Evolutionary conservation across 2,113 vertebrate species (phyloP), one percentile per base, ranked within the genome.

Genomic region (Microtus ochrogaster): DNA sequence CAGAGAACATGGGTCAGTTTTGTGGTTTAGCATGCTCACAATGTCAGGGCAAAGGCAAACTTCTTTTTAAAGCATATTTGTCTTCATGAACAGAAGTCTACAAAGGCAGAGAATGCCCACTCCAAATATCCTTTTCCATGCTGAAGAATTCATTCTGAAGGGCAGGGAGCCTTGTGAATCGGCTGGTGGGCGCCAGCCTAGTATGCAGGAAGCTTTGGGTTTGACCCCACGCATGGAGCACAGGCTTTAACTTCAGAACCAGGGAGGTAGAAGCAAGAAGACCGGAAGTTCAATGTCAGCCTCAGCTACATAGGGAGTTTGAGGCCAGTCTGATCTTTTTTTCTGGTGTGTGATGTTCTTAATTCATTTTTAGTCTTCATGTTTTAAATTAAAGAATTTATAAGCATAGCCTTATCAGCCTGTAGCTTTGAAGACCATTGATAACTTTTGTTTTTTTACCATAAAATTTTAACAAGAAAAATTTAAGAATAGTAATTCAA

Each of bases 341-440:
- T 77, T 72, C 44, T 49, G 19, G 2, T 81, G 22, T 26, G 7
- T 2, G 49, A 16, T 72, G 2, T 49, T 78, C 85, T 85, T 12
- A 66, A 44, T 74, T 81, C 58, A 85, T 52, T 91, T 82, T 85
- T 77, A 82, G 55, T 65, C 22, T 76, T 89, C 65, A 66, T 52
- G 78, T 94, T 89, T 89, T 49, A 66, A 88, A 90, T 83, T 78
- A 92, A 77, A 49, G 17, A 30, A 39, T 83, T 68, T 92, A 79
- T 65, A 87, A 13, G 39, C 47, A 58, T 55, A 49, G 8, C 12
- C 39, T 74, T 87, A 78, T 84, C n/a, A 47, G n/a, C 79, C 9
- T 47, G 49, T 16, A 30, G 21, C 47, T 90, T 88, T 96, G 63
- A 74, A 88, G 63, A 70, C 36, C 85, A 21, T 4, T 77, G 22